Percentiles rank a stretch among this genome's conserved stretches.
phyloP scores from a whole-genome alignment of 2,797 vertebrate species.

The Peromyscus eremicus region DNA sequence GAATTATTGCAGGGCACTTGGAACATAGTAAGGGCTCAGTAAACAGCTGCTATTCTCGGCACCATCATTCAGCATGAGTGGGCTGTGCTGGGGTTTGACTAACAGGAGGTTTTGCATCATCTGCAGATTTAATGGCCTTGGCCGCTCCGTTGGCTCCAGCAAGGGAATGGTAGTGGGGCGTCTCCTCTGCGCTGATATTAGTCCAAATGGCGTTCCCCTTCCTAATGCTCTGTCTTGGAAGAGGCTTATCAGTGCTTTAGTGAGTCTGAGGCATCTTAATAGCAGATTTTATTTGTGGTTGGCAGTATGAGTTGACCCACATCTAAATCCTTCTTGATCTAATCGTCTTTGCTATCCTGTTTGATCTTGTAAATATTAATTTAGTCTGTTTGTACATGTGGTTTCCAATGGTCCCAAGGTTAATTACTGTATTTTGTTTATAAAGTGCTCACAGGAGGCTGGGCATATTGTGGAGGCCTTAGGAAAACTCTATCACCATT shows the following conservation, averaged over 20 bases:
- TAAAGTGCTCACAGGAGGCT: slow-evolving; percentile 54
- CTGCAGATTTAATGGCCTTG: not conserved
- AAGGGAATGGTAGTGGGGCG: not conserved
- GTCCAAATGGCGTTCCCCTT: not conserved
- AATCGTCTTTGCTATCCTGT: slow-evolving; percentile 72
- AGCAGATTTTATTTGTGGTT: slow-evolving; percentile 73
- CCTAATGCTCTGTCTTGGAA: not conserved
- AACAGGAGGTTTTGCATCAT: not conserved
- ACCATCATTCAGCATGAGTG: not conserved
- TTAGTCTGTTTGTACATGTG: slow-evolving; percentile 71
- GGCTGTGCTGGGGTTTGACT: not conserved
- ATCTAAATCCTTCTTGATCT: slow-evolving; percentile 75
- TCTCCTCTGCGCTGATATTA: not conserved
- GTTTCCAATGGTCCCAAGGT: slow-evolving; percentile 73
- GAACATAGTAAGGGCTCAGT: not conserved
- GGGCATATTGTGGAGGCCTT: not conserved
- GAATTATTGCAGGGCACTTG: not conserved
- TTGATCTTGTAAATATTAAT: slow-evolving; percentile 83
- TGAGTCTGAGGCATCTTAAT: slow-evolving; percentile 37
- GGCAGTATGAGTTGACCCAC: slow-evolving; percentile 73
- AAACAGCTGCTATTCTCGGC: not conserved
- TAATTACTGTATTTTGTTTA: slow-evolving; percentile 77
- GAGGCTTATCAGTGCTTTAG: not conserved
- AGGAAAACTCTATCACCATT: not conserved
- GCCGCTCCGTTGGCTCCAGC: not conserved